Evolutionary conservation across 2,797 vertebrate genomes (phyloP).

Genomic region (Borostomias antarcticus): DNA sequence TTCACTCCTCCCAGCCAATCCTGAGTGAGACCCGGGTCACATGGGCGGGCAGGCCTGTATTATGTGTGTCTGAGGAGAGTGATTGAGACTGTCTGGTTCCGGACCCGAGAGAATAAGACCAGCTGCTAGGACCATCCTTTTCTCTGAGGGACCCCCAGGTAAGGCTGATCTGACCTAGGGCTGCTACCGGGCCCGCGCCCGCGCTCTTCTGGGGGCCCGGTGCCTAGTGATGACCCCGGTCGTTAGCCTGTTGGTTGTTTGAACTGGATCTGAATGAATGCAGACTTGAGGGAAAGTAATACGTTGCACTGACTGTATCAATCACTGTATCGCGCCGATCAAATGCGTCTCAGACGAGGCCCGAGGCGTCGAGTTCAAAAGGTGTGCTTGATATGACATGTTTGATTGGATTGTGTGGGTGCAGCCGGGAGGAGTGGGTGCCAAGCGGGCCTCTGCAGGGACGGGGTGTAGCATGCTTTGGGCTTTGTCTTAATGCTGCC

Average conservation of each 20-base stretch:
- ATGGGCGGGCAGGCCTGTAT: conserved; percentile 60
- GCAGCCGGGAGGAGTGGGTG: conserved; percentile 44
- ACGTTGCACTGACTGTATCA: background rate
- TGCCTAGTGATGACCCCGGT: background rate
- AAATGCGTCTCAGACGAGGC: background rate
- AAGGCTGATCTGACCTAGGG: conserved; percentile 43
- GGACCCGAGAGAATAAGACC: conserved; percentile 51
- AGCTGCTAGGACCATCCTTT: conserved; percentile 32
- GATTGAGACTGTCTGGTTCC: conserved; percentile 61
- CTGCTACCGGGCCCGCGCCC: background rate
- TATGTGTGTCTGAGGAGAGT: conserved; percentile 56
- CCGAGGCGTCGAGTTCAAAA: background rate
- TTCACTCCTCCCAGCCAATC: conserved; percentile 54
- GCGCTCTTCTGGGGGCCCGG: background rate
- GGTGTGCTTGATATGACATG: background rate
- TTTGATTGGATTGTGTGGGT: background rate
- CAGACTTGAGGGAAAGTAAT: background rate
- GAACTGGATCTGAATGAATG: too few relatives aligned
- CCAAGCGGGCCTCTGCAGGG: conserved; percentile 48
- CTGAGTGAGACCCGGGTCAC: conserved; percentile 56
- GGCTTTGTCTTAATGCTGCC: conserved; percentile 70
- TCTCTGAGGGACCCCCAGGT: conserved; percentile 61
- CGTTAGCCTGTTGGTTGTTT: background rate
- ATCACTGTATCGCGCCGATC: background rate
- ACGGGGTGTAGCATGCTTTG: conserved; percentile 62